Conservation (phyloP, 2,113 vertebrate genomes). For the Planiliza haematocheilus region DNA sequence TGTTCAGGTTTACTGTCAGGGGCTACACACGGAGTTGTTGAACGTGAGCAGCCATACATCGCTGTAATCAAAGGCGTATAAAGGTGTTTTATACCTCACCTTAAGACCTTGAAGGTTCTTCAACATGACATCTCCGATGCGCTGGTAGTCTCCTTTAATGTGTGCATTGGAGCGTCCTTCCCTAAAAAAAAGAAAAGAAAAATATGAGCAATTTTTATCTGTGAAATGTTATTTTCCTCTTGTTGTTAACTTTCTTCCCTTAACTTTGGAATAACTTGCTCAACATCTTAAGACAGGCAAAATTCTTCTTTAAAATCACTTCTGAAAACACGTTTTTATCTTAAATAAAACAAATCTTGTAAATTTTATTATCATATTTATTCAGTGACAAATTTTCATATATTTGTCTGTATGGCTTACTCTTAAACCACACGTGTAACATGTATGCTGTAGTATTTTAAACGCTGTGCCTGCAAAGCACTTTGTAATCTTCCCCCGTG, state of each 20-base stretch:
- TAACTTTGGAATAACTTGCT: too few species aligned
- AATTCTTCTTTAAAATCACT: too few species aligned
- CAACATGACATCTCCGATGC: conserved; percentile 95
- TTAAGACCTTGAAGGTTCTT: conserved; percentile 94
- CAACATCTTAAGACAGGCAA: too few species aligned
- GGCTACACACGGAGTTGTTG: conserved; percentile 77
- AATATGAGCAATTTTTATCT: conserved; percentile 16
- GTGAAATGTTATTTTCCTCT: neutral
- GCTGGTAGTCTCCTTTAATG: conserved; percentile 94
- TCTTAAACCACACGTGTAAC: neutral
- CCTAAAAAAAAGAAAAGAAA: conserved; percentile 76
- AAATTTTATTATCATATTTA: too few species aligned
- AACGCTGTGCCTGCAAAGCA: neutral
- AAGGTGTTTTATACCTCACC: conserved; percentile 77
- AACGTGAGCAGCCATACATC: neutral
- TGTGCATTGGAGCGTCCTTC: conserved; percentile 96
- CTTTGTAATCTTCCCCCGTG: neutral
- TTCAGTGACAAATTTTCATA: too few species aligned
- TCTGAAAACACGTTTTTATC: too few species aligned
- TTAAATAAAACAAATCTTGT: too few species aligned
- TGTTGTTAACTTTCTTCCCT: too few species aligned
- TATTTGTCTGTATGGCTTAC: neutral
- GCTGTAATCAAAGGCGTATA: neutral
- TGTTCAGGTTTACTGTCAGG: conserved; percentile 90
- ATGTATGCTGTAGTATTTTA: neutral